These are phyloP conservation scores for Charina bottae DNA, from an alignment of 2,113 vertebrate genomes.

Conservation along the genomic window DNA sequence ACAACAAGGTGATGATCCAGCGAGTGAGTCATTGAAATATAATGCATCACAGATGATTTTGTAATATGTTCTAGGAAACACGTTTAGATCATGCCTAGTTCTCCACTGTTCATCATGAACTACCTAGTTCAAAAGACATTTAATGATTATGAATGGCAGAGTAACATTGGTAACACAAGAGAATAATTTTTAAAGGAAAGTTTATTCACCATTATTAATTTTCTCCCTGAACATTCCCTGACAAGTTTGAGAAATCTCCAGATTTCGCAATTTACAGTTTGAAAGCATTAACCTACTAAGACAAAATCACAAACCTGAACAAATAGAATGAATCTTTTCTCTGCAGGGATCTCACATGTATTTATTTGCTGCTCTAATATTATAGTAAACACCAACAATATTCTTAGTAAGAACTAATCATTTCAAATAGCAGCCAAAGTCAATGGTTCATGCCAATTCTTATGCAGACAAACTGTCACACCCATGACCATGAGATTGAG, in stretches of 20 bases:
- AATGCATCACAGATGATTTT: neutral
- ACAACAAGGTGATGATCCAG: too few relatives aligned
- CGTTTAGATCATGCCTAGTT: neutral
- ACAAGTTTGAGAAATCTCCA: neutral
- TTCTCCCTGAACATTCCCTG: neutral
- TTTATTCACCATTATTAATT: neutral
- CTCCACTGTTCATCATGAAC: too few relatives aligned
- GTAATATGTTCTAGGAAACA: neutral
- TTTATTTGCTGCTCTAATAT: too few relatives aligned
- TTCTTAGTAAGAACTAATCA: neutral
- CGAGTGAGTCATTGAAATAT: too few relatives aligned
- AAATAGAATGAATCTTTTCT: neutral
- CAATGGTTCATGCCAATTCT: too few relatives aligned
- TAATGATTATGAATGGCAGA: neutral
- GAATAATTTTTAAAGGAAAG: neutral
- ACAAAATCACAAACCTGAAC: neutral
- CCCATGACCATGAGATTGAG: too few relatives aligned
- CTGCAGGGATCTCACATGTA: too few relatives aligned
- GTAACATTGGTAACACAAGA: neutral
- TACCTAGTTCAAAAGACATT: neutral
- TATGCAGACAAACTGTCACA: too few relatives aligned
- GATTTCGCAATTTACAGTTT: neutral
- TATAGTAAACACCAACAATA: neutral
- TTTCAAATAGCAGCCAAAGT: neutral
- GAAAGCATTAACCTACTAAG: neutral